phyloP scores from a whole-genome alignment of 2,888 invertebrate species.

The Tricholauxania praeusta region DNA sequence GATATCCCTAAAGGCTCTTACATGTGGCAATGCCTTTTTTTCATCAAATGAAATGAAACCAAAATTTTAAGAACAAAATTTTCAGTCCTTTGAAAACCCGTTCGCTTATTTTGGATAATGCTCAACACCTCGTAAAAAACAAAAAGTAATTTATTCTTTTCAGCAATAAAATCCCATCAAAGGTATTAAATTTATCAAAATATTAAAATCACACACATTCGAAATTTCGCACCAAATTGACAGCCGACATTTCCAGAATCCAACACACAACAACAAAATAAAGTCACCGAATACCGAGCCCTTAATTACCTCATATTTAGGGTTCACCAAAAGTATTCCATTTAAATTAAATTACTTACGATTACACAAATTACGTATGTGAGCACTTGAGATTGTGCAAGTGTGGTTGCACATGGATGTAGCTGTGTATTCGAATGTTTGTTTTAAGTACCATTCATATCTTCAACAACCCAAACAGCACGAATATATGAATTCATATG shows the following conservation, averaged over 20 bases:
- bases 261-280: neutral
- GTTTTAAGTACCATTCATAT: conserved; percentile 25
- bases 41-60: no score
- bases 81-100: no score
- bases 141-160: neutral
- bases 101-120: no score
- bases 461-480: conserved; percentile 17
- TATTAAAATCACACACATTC: conserved; percentile 37
- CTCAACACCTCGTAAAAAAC: no score
- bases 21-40: no score
- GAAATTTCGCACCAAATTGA: neutral
- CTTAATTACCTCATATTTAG: conserved; percentile 39
- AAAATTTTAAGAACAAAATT: no score
- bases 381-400: conserved; percentile 33
- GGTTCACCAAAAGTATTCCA: conserved; percentile 33
- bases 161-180: conserved; percentile 31
- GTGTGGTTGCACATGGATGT: neutral
- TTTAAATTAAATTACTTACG: conserved; percentile 43
- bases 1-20: no score
- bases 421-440: neutral
- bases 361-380: conserved; percentile 36
- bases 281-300: neutral
- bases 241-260: neutral
- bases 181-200: conserved; percentile 42
- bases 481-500: conserved; percentile 17